These are phyloP conservation scores for Drosophila robusta DNA, from an alignment of 2,888 invertebrate species.

Conservation along the genomic window DNA sequence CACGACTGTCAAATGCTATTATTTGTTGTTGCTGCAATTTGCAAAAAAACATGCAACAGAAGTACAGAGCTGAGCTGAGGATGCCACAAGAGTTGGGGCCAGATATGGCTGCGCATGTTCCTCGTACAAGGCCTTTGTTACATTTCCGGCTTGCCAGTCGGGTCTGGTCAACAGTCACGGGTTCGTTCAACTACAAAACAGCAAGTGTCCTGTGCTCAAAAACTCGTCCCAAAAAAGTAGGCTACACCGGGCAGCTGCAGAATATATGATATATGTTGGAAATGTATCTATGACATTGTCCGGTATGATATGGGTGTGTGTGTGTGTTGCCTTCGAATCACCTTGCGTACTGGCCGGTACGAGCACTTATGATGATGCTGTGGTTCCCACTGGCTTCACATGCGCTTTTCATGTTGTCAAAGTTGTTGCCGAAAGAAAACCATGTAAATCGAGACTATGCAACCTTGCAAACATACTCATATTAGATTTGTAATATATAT, in stretches of 20 bases:
- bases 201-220: conserved; percentile 13
- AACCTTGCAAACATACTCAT: too few species aligned
- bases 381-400: conserved; percentile 9
- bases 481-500: not conserved
- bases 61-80: conserved; percentile 26
- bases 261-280: conserved; percentile 4
- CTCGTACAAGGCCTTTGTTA: conserved; percentile 31
- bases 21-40: conserved; percentile 20
- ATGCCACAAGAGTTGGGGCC: not conserved
- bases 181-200: conserved; percentile 38
- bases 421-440: conserved; percentile 17
- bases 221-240: not conserved
- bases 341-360: conserved; percentile 42
- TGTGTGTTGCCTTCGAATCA: too few species aligned
- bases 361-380: conserved; percentile 27
- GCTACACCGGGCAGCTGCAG: conserved; percentile 1
- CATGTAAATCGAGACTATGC: not conserved
- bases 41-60: conserved; percentile 35
- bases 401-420: conserved; percentile 40
- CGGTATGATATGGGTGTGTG: too few species aligned
- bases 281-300: too few species aligned
- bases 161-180: conserved; percentile 21
- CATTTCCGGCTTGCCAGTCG: conserved; percentile 44
- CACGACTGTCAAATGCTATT: conserved; percentile 47
- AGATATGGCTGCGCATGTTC: conserved; percentile 19